Base-by-base conservation (phyloP, 2,797 vertebrate species). In the Sebastes aleutianus region DNA sequence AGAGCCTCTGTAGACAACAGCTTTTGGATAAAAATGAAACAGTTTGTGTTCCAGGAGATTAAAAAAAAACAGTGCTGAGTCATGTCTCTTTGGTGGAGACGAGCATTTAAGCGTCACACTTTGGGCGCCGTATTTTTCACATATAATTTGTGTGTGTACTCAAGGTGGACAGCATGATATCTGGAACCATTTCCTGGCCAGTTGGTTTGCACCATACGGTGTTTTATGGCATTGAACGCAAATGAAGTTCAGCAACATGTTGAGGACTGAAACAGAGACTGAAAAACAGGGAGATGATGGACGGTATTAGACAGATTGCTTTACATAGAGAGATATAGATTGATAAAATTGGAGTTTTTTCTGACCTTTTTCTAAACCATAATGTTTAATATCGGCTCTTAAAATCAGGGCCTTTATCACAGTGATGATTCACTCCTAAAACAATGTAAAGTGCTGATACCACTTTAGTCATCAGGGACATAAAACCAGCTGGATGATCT, bases 211-310 rank as follows among this genome's bases (percentile, higher is more conserved):
- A 12, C 68, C 85, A 72, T 74, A 54, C 69, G 77, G 74, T 29
- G 6, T 75, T 79, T 84, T 31, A 66, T 81, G 57, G 14, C 56
- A 58, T 78, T 67, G 53, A 65, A 76, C 64, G 64, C 76, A 83
- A 74, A 78, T 71, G 22, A 29, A 34, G 63, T 78, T 63, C 61
- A 64, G 20, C 59, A 56, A 66, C 67, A 70, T 83, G 70, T 31
- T 32, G 50, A 39, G 9, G 18, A 70, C 43, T 62, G 5, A 66
- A 78, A 43, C 13, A n/a, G 27, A 36, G 27, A 36, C 8, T 53
- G 31, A 18, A 14, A 66, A 76, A 3, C 70, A 27, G 12, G 12
- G 56, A 26, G 3, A 20, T 18, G 75, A 75, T 31, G 7, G 50
- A 29, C 26, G 29, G 20, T 9, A 13, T 64, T 26, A 56, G 8